phyloP scores from a whole-genome alignment of 2,797 vertebrate species.

The Ataeniobius toweri region DNA sequence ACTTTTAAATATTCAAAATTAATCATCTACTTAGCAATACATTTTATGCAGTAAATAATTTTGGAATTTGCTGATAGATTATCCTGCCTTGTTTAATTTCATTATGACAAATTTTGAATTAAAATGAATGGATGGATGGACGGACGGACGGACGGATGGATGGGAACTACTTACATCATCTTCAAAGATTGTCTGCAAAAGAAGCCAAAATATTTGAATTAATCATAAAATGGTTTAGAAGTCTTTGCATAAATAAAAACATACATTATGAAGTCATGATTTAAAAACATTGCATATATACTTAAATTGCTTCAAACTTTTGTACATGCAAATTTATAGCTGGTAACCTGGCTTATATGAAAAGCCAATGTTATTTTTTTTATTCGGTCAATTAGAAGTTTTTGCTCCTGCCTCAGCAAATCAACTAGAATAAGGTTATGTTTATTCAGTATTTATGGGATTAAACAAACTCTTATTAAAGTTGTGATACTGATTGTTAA shows the following conservation, averaged over 20 bases:
- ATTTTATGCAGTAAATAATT: too few species aligned
- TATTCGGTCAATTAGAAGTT: neutral
- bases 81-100: too few species aligned
- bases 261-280: neutral
- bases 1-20: neutral
- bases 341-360: neutral
- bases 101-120: too few species aligned
- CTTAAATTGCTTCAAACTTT: neutral
- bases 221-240: neutral
- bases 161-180: neutral
- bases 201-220: neutral
- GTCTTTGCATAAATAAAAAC: neutral
- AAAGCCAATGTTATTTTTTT: neutral
- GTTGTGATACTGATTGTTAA: neutral
- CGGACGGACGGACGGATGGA: too few species aligned
- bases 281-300: neutral
- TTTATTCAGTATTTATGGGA: neutral
- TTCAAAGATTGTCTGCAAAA: accelerated
- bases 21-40: too few species aligned
- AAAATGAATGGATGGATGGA: too few species aligned
- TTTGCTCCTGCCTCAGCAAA: neutral
- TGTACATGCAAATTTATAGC: neutral
- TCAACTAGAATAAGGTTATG: neutral
- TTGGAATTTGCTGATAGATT: too few species aligned
- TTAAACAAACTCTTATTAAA: neutral